These are phyloP conservation scores for Oryzias sinensis DNA, from an alignment of 2,797 vertebrate genomes.

Conservation along the genomic window DNA sequence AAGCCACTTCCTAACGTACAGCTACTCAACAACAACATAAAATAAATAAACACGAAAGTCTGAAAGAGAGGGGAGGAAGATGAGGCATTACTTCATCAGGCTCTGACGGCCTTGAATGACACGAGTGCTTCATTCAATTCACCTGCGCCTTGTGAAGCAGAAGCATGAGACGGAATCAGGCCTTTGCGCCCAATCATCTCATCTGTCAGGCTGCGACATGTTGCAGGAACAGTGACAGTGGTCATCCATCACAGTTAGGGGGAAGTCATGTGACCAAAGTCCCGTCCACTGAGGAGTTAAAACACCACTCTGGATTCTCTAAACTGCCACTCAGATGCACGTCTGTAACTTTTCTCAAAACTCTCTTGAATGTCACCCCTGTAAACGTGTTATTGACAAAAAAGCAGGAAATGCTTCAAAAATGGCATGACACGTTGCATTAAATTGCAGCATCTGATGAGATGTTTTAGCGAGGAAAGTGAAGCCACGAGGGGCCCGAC, in stretches of 20 bases:
- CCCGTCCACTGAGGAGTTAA: constrained; percentile 14
- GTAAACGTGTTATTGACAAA: background rate
- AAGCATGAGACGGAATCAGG: constrained; percentile 39
- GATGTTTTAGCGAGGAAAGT: too few species aligned
- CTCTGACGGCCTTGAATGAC: constrained; percentile 28
- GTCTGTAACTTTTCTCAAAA: background rate
- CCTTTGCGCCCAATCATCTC: constrained; percentile 55
- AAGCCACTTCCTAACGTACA: background rate
- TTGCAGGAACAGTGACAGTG: constrained; percentile 26
- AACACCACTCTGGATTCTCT: constrained; percentile 14
- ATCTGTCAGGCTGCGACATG: constrained; percentile 39
- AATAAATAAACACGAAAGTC: constrained; percentile 19
- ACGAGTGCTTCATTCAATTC: constrained; percentile 22
- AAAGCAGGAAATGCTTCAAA: too few species aligned
- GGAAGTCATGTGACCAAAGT: constrained; percentile 14
- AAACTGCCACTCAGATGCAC: constrained; percentile 16
- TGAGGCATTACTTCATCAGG: constrained; percentile 4
- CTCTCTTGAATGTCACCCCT: constrained; percentile 20
- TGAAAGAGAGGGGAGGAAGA: constrained; percentile 8
- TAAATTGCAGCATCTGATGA: too few species aligned
- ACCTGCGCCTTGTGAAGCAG: constrained; percentile 34
- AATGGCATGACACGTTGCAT: too few species aligned
- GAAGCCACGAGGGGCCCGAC: too few species aligned
- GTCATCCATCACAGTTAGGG: constrained; percentile 49
- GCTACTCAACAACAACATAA: constrained; percentile 17